These are phyloP conservation scores for Rhinogobio ventralis DNA, from an alignment of 2,797 vertebrate species.

Conservation along the genomic window DNA sequence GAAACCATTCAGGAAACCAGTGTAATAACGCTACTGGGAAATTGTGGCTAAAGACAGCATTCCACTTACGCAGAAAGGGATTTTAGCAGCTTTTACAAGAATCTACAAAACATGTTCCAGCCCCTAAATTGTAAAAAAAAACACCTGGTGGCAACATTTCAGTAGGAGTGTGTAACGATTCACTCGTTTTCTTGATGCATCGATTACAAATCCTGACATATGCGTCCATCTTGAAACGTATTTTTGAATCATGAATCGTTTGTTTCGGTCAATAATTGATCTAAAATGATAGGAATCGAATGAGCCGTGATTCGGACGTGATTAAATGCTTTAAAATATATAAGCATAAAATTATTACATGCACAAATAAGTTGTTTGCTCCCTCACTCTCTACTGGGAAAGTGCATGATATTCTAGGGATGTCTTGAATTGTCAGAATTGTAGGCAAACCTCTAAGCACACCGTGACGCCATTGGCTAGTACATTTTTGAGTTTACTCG, in stretches of 20 bases:
- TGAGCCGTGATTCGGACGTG: fast-evolving
- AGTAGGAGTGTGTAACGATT: not conserved
- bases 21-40: constrained; percentile 40
- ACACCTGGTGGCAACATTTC: not conserved
- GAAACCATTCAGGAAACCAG: constrained; percentile 47
- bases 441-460: too few species aligned
- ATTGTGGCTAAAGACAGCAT: not conserved
- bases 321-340: not conserved
- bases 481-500: too few species aligned
- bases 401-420: not conserved
- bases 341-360: not conserved
- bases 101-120: not conserved
- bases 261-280: not conserved
- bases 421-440: not conserved
- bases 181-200: not conserved
- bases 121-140: not conserved
- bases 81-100: constrained; percentile 6
- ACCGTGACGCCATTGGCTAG: too few species aligned
- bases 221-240: not conserved
- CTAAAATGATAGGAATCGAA: not conserved
- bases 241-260: not conserved
- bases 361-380: too few species aligned
- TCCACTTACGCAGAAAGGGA: not conserved
- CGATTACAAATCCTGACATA: not conserved
- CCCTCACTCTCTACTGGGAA: not conserved